Evolutionary conservation across 2,888 invertebrate species (phyloP).

Genomic region (Iphiclides podalirius): DNA sequence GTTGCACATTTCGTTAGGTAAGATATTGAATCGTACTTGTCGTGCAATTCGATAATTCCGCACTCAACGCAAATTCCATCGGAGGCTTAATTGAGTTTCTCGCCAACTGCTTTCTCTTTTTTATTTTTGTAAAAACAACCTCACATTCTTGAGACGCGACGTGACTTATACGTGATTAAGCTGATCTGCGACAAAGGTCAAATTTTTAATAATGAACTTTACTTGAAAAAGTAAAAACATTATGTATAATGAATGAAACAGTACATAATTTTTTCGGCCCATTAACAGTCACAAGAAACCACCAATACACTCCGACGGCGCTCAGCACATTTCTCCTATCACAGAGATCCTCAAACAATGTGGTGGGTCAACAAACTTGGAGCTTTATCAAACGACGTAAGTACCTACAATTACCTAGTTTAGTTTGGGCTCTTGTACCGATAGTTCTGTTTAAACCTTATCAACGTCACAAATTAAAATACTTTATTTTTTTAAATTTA

Average conservation of each 20-base stretch:
- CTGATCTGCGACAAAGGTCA: neutral
- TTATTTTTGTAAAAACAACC: neutral
- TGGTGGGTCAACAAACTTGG: constrained; percentile 51
- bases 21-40: constrained; percentile 14
- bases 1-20: constrained; percentile 1
- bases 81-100: constrained; percentile 9
- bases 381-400: constrained; percentile 57
- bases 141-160: too few species aligned
- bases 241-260: too few species aligned
- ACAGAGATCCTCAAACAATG: constrained; percentile 15
- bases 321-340: constrained; percentile 19
- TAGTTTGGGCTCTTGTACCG: constrained; percentile 37
- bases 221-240: neutral
- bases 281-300: too few species aligned
- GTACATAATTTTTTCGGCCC: too few species aligned
- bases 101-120: constrained; percentile 18
- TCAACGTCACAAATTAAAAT: constrained; percentile 45
- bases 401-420: constrained; percentile 35
- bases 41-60: constrained; percentile 11
- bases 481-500: too few species aligned
- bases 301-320: too few species aligned
- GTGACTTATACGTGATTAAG: too few species aligned
- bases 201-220: neutral
- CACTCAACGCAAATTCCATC: constrained; percentile 10
- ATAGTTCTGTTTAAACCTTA: constrained; percentile 49